Evolutionary conservation across 1,140 invertebrate genomes (phyloP), one percentile per base, ranked within the genome.

Genomic region (Choristoneura fumiferana): DNA sequence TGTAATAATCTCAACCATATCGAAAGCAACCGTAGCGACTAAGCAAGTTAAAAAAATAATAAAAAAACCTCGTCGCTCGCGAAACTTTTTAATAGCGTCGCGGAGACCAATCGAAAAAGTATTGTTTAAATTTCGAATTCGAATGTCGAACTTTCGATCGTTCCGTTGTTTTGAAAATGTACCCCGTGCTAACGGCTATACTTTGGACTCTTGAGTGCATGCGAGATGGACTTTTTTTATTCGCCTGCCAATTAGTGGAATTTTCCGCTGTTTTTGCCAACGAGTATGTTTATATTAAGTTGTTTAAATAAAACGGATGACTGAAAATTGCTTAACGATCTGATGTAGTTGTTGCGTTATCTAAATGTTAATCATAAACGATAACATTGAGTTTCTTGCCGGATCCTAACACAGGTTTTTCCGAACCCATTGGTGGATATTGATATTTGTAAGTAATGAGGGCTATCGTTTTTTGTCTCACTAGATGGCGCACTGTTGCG

Each of bases 11-110:
- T 17, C 15, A 43, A 29, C 2, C 22, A 29, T 29, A 29, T 29
- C 6, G 2, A 29, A 29, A 29, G 22, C 22, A 29, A 17, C 8
- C 22, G 22, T 29, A 2, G 22, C 22, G 22, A 3, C 22, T 29
- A 49, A 49, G 10, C 22, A 49, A 49, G 22, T 49, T 22, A 49
- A 49, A 49, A 49, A 0, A 10, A 29, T n/a, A 49, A 29, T 22
- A 49, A 15, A 49, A 49, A 45, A 49, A 49, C 22, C 43, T 33
- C 43, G 43, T 13, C 18, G 43, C 40, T 45, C 17, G 17, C 43
- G 17, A 49, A 49, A 49, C 43, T 49, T 49, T 49, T 49, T 49
- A 49, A 49, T 49, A 49, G 43, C 22, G 43, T 49, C 43, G 43
- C 43, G 22, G 18, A n/a, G 43, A 29, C 43, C 43, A 49, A 49